Evolutionary conservation across 2,888 invertebrate genomes (phyloP), one percentile per base, ranked within the genome.

Genomic region (Atethmia centrago): DNA sequence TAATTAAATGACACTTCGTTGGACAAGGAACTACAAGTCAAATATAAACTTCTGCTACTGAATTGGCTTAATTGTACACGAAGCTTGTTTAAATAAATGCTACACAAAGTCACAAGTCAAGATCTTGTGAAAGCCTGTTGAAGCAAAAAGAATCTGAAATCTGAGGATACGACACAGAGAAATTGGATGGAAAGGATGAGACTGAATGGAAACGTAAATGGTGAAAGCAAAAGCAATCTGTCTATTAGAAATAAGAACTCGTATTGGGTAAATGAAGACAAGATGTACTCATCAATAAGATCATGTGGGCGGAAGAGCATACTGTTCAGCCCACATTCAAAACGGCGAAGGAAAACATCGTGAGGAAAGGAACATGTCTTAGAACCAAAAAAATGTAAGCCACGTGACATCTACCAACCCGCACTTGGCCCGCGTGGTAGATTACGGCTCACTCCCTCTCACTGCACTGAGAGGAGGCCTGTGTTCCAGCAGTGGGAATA

Each of bases 1-100:
- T 53, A 51, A 69, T 66, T 82, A 70, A 70, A 77, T 56, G 65
- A 66, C 83, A 77, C 40, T 69, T 53, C 25, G 49, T 36, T 47
- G 31, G 14, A 47, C 31, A 53, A 51, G 45, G 16, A 36, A 64
- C 62, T 64, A 31, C 14, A 47, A 63, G 10, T 31, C 10, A 56
- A n/a, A 58, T 45, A 12, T 7, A 49, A 77, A 67, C 42, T 25
- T 25, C 47, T 67, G 68, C 16, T 4, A 28, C 14, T 7, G 14
- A 49, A 25, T 19, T 8, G 21, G 2, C 7, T 45, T 45, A 47
- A 42, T 19, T 40, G 5, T 16, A 56, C 12, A 56, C 42, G 40
- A 56, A 14, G 4, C 14, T 58, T 58, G 31, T 55, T 62, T 36
- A 36, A 75, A 65, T 28, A 65, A 10, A 66, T n/a, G 40, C 12